phyloP scores from a whole-genome alignment of 2,113 vertebrate genomes.

The Pygoscelis antarcticus region DNA sequence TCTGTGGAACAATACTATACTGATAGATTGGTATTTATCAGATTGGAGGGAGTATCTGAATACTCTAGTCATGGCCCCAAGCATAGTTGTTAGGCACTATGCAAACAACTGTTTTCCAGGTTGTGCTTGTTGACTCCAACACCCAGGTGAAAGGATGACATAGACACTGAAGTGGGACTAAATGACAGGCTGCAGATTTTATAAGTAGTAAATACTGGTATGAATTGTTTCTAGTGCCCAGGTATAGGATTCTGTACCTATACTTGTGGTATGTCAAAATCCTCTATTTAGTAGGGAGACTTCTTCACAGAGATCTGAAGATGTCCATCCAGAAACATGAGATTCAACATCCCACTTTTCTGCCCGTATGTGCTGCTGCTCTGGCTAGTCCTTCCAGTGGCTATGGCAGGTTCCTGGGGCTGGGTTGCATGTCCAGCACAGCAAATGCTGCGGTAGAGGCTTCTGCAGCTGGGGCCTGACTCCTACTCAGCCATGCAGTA shows the following conservation, averaged over 20 bases:
- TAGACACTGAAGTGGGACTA: neutral
- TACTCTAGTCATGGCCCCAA: neutral
- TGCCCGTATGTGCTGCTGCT: neutral
- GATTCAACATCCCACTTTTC: neutral
- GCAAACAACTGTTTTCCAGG: neutral
- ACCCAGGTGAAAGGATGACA: conserved; percentile 25
- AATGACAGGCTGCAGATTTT: neutral
- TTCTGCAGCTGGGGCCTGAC: neutral
- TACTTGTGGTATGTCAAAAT: neutral
- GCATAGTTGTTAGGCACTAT: neutral
- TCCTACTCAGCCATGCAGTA: accelerated
- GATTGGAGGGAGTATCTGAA: neutral
- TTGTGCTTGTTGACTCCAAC: neutral
- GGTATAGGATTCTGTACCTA: neutral
- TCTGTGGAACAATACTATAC: neutral
- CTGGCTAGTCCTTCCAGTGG: neutral
- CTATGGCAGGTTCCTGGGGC: neutral
- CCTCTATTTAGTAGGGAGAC: neutral
- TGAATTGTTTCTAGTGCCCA: neutral
- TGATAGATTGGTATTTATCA: neutral
- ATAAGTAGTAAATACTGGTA: neutral
- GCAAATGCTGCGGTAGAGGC: neutral
- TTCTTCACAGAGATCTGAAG: neutral
- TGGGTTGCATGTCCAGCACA: neutral
- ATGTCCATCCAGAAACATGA: neutral